These are phyloP conservation scores for Psylliodes chrysocephalus DNA, from an alignment of 2,888 invertebrate species.

Conservation along the genomic window DNA sequence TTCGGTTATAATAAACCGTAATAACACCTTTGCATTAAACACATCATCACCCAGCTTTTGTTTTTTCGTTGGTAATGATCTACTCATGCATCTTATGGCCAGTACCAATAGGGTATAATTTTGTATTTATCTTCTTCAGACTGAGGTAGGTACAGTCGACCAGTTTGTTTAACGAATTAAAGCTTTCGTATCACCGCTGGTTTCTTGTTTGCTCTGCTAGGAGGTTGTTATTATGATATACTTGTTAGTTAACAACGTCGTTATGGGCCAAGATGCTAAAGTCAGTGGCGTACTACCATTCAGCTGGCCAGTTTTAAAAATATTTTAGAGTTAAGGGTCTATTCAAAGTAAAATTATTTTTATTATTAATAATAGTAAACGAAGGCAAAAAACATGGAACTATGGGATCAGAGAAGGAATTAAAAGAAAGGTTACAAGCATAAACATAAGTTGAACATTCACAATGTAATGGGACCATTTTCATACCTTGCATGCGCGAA, in stretches of 20 bases:
- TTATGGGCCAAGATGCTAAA: conserved; percentile 46
- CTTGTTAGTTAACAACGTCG: conserved; percentile 59
- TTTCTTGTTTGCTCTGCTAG: conserved; percentile 38
- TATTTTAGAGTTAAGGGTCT: no score
- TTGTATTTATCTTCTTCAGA: conserved; percentile 58
- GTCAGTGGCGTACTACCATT: conserved; percentile 32
- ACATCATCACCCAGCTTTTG: conserved; percentile 47
- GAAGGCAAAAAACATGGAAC: no score
- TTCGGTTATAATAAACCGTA: conserved; percentile 43
- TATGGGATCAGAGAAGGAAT: no score
- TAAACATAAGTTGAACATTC: no score
- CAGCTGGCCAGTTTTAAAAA: no score
- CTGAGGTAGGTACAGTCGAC: conserved; percentile 58
- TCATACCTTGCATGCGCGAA: no score
- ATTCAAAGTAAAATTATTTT: no score
- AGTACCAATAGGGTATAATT: conserved; percentile 59
- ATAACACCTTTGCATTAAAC: conserved; percentile 51
- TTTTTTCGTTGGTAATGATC: conserved; percentile 49
- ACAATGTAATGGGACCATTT: no score
- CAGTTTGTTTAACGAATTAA: conserved; percentile 38
- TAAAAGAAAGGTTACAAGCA: no score
- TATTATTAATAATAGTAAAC: no score
- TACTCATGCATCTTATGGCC: conserved; percentile 52
- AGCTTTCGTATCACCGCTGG: conserved; percentile 11
- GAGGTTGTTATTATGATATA: conserved; percentile 57